A percentile compares a stretch with the other conserved stretches of the same genome.
Evolutionary conservation across 2,113 vertebrate genomes (phyloP).

Genomic region (Bombycilla garrulus): DNA sequence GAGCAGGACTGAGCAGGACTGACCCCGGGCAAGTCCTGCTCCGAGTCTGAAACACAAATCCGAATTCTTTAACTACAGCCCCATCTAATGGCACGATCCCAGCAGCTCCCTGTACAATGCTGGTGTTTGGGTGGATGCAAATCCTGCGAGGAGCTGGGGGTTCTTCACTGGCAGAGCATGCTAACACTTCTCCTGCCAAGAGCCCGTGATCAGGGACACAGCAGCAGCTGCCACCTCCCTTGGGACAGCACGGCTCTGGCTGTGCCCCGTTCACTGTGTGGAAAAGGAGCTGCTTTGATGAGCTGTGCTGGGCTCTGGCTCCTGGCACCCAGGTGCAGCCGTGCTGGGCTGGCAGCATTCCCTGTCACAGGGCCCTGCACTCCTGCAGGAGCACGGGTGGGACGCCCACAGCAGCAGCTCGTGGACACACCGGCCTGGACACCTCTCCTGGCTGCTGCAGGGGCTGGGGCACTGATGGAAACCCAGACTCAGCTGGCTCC

Average conservation of each 20-base stretch:
- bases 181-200: not conserved
- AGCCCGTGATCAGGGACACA: rapidly evolving
- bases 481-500: rapidly evolving
- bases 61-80: not conserved
- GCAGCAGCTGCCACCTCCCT: not conserved
- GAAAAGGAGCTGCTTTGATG: not conserved
- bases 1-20: not conserved
- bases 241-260: rapidly evolving
- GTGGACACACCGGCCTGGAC: rapidly evolving
- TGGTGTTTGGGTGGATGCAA: rapidly evolving
- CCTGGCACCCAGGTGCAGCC: rapidly evolving
- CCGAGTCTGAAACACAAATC: rapidly evolving
- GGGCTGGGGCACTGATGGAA: too few relatives aligned
- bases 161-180: rapidly evolving
- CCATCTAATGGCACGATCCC: conserved; percentile 15
- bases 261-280: rapidly evolving
- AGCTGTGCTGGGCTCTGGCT: not conserved
- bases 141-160: rapidly evolving
- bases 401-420: not conserved
- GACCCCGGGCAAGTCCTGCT: rapidly evolving
- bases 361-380: not conserved
- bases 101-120: rapidly evolving
- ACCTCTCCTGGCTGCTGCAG: not conserved
- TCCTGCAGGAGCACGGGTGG: rapidly evolving
- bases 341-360: not conserved